Evolutionary conservation across 2,888 invertebrate genomes (phyloP).

Genomic region (Steromphala cineraria): DNA sequence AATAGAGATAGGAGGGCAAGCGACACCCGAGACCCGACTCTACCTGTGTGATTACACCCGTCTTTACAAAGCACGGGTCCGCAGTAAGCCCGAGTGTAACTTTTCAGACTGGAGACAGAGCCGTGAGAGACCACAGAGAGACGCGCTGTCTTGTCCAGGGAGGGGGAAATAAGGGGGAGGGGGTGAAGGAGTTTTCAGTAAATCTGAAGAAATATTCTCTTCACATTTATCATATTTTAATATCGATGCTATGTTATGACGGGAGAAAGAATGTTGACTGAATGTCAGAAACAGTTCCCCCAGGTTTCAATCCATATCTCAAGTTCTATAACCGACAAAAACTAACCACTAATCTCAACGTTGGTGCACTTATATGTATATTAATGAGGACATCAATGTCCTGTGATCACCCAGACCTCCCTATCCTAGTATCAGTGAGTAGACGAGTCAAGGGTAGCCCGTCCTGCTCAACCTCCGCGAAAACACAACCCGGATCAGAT

Average conservation of each 20-base stretch:
- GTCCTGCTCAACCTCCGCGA: neutral
- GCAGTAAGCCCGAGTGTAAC: constrained; percentile 5
- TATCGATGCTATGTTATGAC: too few relatives aligned
- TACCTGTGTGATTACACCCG: constrained; percentile 1
- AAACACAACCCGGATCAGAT: neutral
- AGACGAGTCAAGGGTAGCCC: neutral
- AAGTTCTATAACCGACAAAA: too few relatives aligned
- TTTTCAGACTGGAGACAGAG: constrained; percentile 7
- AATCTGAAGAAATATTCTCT: too few relatives aligned
- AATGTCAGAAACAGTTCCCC: too few relatives aligned
- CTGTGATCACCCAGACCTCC: neutral
- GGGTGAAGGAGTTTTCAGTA: neutral
- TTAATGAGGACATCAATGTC: neutral
- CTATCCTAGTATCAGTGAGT: neutral
- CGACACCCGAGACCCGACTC: neutral
- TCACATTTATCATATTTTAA: too few relatives aligned
- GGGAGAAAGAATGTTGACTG: too few relatives aligned
- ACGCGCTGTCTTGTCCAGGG: neutral
- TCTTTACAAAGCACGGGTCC: neutral
- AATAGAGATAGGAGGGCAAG: neutral
- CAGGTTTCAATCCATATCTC: too few relatives aligned
- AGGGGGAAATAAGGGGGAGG: neutral
- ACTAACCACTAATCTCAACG: neutral
- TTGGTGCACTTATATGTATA: neutral
- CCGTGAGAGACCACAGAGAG: neutral